phyloP scores from a whole-genome alignment of 1,140 invertebrate species.

The Drosophila athabasca region DNA sequence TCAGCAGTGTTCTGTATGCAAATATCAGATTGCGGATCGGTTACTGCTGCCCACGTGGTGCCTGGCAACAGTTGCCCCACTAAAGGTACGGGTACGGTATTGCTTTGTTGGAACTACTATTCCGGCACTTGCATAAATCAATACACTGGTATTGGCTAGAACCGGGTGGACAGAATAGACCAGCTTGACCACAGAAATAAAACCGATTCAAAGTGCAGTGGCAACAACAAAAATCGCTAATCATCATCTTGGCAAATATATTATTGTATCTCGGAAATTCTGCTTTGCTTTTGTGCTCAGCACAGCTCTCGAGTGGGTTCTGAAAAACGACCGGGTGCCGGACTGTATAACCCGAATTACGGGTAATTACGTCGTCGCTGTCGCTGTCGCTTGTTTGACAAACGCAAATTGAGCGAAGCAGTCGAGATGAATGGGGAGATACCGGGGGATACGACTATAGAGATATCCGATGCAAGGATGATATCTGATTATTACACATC shows the following conservation, averaged over 20 bases:
- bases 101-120: neutral
- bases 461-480: slow-evolving; percentile 5
- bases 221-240: neutral
- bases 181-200: slow-evolving; percentile 4
- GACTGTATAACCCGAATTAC: slow-evolving; percentile 69
- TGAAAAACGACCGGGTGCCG: slow-evolving; percentile 19
- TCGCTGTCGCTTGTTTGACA: slow-evolving; percentile 41
- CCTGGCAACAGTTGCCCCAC: neutral
- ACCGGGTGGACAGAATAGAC: slow-evolving; percentile 22
- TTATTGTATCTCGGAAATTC: no score
- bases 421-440: neutral
- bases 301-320: slow-evolving; percentile 8
- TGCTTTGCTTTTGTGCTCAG: slow-evolving; percentile 2
- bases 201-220: neutral
- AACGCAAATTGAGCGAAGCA: slow-evolving; percentile 61
- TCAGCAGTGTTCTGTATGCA: slow-evolving; percentile 13
- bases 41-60: slow-evolving; percentile 45
- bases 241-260: slow-evolving; percentile 23
- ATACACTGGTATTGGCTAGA: slow-evolving; percentile 4
- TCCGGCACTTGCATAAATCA: slow-evolving; percentile 21
- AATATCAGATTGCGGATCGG: slow-evolving; percentile 4
- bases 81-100: no score
- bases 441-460: slow-evolving; percentile 1
- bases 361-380: slow-evolving; percentile 63
- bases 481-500: neutral